These are phyloP conservation scores for Hybognathus amarus DNA, from an alignment of 2,797 vertebrate species.

Conservation along the genomic window DNA sequence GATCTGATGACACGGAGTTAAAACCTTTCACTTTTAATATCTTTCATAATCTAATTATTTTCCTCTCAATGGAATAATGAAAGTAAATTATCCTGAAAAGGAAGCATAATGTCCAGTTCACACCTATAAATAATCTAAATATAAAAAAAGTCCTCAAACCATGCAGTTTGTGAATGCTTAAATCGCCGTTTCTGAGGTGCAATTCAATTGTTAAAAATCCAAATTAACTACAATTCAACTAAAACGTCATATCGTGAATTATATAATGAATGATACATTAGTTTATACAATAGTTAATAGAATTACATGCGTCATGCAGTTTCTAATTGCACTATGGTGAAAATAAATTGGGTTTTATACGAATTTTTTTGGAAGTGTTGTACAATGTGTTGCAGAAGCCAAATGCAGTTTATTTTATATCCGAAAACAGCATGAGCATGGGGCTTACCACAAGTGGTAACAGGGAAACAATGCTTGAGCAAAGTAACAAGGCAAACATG, in stretches of 20 bases:
- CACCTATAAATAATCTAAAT: background rate
- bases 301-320: background rate
- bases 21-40: background rate
- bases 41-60: background rate
- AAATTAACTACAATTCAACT: background rate
- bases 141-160: background rate
- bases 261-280: background rate
- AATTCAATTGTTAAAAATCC: background rate
- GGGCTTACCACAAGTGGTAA: no score
- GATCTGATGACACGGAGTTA: background rate
- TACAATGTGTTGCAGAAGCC: no score
- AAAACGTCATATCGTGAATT: background rate
- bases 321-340: background rate
- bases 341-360: background rate
- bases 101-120: background rate
- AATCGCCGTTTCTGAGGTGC: background rate
- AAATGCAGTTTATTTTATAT: no score
- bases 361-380: background rate
- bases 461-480: no score
- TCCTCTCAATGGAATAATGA: slow-evolving; percentile 10
- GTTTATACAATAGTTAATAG: background rate
- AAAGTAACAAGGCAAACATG: no score
- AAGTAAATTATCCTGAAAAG: background rate
- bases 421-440: no score
- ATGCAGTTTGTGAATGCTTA: background rate